Evolutionary conservation across 2,797 vertebrate genomes (phyloP).

Genomic region (Channa striata): DNA sequence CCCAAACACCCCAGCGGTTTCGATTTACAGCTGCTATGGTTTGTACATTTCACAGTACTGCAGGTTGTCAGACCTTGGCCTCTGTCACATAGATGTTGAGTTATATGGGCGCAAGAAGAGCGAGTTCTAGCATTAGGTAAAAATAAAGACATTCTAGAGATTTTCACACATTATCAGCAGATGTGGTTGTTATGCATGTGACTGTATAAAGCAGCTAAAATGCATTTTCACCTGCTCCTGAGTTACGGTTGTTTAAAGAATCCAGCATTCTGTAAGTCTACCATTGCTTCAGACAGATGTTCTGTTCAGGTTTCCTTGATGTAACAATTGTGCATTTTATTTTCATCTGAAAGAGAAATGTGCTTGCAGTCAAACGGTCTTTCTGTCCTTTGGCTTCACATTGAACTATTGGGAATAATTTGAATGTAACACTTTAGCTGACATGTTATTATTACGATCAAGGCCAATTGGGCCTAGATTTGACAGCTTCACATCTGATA

Average conservation of each 20-base stretch:
- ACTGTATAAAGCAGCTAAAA: constrained; percentile 16
- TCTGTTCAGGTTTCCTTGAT: constrained; percentile 29
- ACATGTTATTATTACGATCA: constrained; percentile 37
- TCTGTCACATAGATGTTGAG: background rate
- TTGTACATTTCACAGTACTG: constrained; percentile 17
- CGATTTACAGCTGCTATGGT: background rate
- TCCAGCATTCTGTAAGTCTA: constrained; percentile 9
- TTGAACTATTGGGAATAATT: constrained; percentile 26
- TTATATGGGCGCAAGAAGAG: background rate
- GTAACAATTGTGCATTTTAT: constrained; percentile 41
- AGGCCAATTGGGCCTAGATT: constrained; percentile 40
- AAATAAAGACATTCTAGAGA: background rate
- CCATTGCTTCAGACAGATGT: constrained; percentile 23
- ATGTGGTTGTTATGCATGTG: background rate
- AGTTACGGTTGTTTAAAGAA: background rate
- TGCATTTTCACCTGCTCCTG: constrained; percentile 1
- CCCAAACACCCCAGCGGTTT: background rate
- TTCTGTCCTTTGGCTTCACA: constrained; percentile 20
- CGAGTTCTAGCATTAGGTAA: constrained; percentile 5
- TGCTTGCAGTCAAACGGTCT: constrained; percentile 17
- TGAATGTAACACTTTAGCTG: constrained; percentile 28
- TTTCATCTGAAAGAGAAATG: constrained; percentile 44
- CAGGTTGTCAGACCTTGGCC: constrained; percentile 31
- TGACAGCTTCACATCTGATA: constrained; percentile 32
- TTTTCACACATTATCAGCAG: constrained; percentile 4